Conservation (phyloP, 1,140 invertebrate genomes). For the Drosophila punjabiensis region DNA sequence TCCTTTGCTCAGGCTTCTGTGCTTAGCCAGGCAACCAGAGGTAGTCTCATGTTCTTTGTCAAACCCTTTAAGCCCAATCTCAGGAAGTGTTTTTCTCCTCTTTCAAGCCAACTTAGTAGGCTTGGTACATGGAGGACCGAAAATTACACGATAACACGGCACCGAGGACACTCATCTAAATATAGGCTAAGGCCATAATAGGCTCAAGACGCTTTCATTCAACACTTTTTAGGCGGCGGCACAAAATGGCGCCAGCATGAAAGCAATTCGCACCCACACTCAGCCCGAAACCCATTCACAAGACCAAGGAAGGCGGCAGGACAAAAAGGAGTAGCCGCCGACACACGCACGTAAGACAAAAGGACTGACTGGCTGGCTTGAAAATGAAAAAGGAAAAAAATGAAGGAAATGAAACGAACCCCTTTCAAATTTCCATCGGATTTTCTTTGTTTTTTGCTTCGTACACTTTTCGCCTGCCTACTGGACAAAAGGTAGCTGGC, state of each 20-base stretch:
- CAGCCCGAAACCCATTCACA: slow-evolving; percentile 7
- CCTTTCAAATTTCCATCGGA: slow-evolving; percentile 50
- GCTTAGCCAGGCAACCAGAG: neutral
- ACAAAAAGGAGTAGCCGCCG: slow-evolving; percentile 59
- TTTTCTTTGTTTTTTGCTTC: slow-evolving; percentile 42
- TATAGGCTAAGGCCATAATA: slow-evolving; percentile 66
- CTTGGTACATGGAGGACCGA: slow-evolving; percentile 28
- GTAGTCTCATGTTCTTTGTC: slow-evolving; percentile 18
- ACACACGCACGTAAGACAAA: slow-evolving; percentile 75
- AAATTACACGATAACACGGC: slow-evolving; percentile 69
- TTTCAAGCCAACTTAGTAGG: slow-evolving; percentile 46
- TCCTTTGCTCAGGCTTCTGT: neutral
- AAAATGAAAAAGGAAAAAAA: slow-evolving; percentile 3
- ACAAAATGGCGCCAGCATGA: slow-evolving; percentile 75
- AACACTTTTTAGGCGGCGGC: slow-evolving; percentile 79
- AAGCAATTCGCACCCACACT: slow-evolving; percentile 39
- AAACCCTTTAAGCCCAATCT: slow-evolving; percentile 48
- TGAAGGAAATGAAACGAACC: slow-evolving; percentile 25
- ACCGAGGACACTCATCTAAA: slow-evolving; percentile 42
- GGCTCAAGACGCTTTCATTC: slow-evolving; percentile 81
- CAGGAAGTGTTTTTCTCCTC: slow-evolving; percentile 35
- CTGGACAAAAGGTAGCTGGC: slow-evolving; percentile 35
- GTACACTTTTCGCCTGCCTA: neutral
- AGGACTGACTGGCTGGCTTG: slow-evolving; percentile 5
- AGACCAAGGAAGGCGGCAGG: slow-evolving; percentile 17